Evolutionary conservation across 2,888 invertebrate species (phyloP), one percentile per base, ranked within the genome.

Genomic region (Idaea aversata): DNA sequence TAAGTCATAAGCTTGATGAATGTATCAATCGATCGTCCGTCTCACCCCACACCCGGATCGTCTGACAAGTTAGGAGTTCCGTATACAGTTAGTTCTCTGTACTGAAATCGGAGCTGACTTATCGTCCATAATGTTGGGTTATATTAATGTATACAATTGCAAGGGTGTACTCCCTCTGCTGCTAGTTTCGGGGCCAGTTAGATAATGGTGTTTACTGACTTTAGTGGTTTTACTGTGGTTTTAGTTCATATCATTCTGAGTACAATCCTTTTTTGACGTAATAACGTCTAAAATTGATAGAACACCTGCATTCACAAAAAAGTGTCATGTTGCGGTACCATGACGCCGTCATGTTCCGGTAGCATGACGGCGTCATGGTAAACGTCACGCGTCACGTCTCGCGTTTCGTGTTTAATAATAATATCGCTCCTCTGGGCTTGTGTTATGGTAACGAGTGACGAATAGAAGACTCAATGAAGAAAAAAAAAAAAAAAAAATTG

Each of bases 1-100:
- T 74, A 68, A 74, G 75, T 76, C 72, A 78, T 77, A 75, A 79
- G 78, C 74, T 72, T 77, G 76, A 78, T 77, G 70, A 75, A 77
- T 78, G 73, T 75, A 77, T 78, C 75, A 75, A 81, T 78, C 77
- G 76, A 70, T 76, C 70, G 75, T 71, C 69, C 70, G 75, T 71
- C 69, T 68, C 68, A 63, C 70, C 67, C 70, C 73, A 69, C 73
- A 61, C 70, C 67, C 70, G 74, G 75, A 73, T 77, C 71, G 74
- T 72, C 73, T 75, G 76, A 77, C 81, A 73, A 75, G 77, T 76
- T 70, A 66, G 70, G 71, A 73, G 74, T 71, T 68, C 67, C 64
- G 63, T 57, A 4, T 61, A 63, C 65, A 63, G 62, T 60, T 65
- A 70, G 70, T 67, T 58, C 65, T 47, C 47, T 6, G 7, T 47